These are phyloP conservation scores for Chlorodrepanis virens DNA, from an alignment of 2,113 vertebrate genomes.

Conservation along the genomic window DNA sequence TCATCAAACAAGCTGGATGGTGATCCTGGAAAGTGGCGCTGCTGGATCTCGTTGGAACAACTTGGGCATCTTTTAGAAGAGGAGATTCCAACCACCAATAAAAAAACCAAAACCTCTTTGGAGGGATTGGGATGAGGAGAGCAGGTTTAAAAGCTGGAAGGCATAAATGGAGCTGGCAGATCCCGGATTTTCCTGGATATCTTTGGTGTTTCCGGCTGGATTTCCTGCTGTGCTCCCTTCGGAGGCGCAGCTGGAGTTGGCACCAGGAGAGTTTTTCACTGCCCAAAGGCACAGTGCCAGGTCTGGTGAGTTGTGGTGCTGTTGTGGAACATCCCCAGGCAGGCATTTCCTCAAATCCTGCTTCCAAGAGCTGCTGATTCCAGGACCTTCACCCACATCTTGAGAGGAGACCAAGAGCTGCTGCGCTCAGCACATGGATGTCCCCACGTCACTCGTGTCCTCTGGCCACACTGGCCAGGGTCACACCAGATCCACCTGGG, in stretches of 20 bases:
- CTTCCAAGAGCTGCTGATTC: neutral
- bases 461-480: neutral
- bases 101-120: fast-evolving
- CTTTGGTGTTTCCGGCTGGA: fast-evolving
- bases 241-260: fast-evolving
- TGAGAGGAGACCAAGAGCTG: neutral
- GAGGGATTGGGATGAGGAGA: neutral
- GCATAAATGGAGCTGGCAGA: fast-evolving
- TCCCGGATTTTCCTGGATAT: fast-evolving
- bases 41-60: fast-evolving
- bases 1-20: fast-evolving
- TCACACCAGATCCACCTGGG: fast-evolving
- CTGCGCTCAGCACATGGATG: fast-evolving
- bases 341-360: fast-evolving
- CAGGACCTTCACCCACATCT: fast-evolving
- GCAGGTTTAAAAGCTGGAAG: neutral
- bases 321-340: fast-evolving
- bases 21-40: fast-evolving
- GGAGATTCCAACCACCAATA: neutral
- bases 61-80: neutral
- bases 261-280: neutral
- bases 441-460: fast-evolving
- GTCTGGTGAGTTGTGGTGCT: fast-evolving
- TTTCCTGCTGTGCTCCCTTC: fast-evolving
- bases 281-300: fast-evolving